Evolutionary conservation across 1,140 invertebrate genomes (phyloP).

Genomic region (Diachasmimorpha longicaudata): DNA sequence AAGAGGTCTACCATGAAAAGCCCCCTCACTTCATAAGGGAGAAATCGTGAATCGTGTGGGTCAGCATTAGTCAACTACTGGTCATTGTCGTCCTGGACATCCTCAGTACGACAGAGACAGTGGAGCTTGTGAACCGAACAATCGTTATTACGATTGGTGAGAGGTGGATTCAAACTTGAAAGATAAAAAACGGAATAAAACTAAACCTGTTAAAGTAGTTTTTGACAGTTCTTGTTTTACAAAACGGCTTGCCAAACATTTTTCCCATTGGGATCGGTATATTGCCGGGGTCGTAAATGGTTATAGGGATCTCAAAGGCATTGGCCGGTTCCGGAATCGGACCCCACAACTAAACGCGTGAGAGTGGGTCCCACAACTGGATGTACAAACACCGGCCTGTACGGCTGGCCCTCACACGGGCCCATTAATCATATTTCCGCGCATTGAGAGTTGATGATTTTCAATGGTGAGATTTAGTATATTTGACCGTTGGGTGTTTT

Average conservation of each 20-base stretch:
- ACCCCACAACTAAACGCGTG: constrained; percentile 25
- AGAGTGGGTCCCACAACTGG: constrained; percentile 1
- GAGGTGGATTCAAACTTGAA: neutral
- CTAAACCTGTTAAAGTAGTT: neutral
- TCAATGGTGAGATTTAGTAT: neutral
- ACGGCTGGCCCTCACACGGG: constrained; percentile 12
- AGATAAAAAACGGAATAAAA: neutral
- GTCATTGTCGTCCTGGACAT: neutral
- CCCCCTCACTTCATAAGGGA: neutral
- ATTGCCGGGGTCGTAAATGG: neutral
- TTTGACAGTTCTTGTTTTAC: constrained; percentile 41
- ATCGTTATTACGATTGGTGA: neutral
- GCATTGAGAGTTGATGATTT: neutral
- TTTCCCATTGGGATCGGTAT: constrained; percentile 39
- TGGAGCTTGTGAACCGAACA: neutral
- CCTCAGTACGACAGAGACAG: neutral
- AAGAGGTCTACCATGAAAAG: neutral
- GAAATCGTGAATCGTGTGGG: neutral
- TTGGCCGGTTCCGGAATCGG: constrained; percentile 54
- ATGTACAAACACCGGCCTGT: neutral
- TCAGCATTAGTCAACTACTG: neutral
- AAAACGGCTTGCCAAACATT: constrained; percentile 32
- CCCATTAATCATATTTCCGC: constrained; percentile 55
- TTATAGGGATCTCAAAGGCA: constrained; percentile 14
- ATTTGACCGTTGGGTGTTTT: constrained; percentile 19